These are phyloP conservation scores for Urocolius indicus DNA, from an alignment of 2,113 vertebrate species.

Conservation along the genomic window DNA sequence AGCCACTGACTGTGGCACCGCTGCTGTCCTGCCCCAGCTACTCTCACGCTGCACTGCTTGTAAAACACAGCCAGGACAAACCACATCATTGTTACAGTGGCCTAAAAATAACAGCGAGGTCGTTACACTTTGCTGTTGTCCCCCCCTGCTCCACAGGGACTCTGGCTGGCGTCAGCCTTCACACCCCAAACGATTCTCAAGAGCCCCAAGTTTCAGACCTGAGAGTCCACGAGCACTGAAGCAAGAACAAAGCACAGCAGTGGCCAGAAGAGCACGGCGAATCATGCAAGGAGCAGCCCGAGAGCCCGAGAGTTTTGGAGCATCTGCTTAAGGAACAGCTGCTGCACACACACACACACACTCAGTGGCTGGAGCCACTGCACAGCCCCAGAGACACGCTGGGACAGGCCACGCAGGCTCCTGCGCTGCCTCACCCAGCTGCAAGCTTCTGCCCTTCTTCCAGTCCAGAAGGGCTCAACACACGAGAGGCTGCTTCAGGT, in stretches of 20 bases:
- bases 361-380: not conserved
- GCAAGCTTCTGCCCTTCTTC: not conserved
- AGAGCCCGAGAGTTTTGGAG: not conserved
- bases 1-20: not conserved
- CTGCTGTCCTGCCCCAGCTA: not conserved
- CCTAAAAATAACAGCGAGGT: not conserved
- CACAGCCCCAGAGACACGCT: not conserved
- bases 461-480: not conserved
- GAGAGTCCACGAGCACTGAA: not conserved
- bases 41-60: not conserved
- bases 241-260: rapidly evolving
- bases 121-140: not conserved
- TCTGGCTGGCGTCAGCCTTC: not conserved
- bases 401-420: rapidly evolving
- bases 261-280: not conserved
- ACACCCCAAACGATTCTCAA: not conserved
- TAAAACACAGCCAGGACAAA: not conserved
- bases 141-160: not conserved
- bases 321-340: not conserved
- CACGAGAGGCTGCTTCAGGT: not conserved
- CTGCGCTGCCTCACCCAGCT: rapidly evolving
- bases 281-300: not conserved
- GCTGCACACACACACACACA: not conserved
- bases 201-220: not conserved
- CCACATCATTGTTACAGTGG: rapidly evolving